Base-by-base conservation (phyloP, 1,140 invertebrate genomes). In the Panagrolaimus sp. region DNA sequence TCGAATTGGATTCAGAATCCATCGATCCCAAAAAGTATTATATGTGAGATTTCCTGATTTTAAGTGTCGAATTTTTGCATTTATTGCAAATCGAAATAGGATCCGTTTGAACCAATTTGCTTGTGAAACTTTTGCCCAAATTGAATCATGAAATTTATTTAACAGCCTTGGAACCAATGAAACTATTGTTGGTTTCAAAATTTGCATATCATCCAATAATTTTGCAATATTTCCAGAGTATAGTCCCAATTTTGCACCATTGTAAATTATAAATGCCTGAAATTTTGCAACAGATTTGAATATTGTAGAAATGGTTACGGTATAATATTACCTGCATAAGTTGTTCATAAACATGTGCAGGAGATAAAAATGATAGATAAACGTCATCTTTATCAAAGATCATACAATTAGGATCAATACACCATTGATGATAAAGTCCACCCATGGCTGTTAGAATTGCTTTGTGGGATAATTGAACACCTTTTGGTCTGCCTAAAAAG, bases 401-500 rank as follows among this genome's bases (percentile, higher is more conserved):
- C 32, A 78, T 44, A 7, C 52, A 9, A 17, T 77, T 46, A 15
- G 73, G 69, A 32, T 47, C 43, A 7, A 58, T 21, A 43, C 52
- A 75, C 77, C 77, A 78, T 15, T 75, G 69, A 32, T 66, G 67
- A 62, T 72, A 77, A 14, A 75, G 55, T 14, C 77, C 91, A 89
- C 83, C 90, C 90, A 71, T 93, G 88, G 12, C 89, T 89, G 10
- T 91, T 89, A 71, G 94, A 88, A 97, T 89, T 83, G 94, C 95
- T 81, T 90, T 89, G 83, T 98, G 94, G 4, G 91, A 93, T 70
- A 97, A 84, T 91, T 96, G 93, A 0, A 96, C 94, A 65, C 95
- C 95, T 86, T 98, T 98, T 1, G 95, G 95, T 84, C 91, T 26
- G 43, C 76, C 76, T 76, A 32, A 63, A 76, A 69, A 9, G 26